Base-by-base conservation (phyloP, 2,888 invertebrate genomes). In the Cinara cedri region DNA sequence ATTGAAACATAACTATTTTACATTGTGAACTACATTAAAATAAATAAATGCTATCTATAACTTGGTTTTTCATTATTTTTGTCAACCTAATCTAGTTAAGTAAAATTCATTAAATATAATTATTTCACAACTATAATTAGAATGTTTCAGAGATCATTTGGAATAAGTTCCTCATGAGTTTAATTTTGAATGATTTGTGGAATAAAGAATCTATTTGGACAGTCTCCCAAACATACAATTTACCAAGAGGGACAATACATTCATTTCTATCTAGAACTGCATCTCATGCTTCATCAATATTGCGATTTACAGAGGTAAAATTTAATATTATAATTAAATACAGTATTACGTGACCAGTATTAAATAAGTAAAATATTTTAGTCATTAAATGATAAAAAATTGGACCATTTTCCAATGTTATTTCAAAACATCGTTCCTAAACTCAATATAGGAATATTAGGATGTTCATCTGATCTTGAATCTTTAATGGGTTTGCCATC, bases 401-500 rank as follows among this genome's bases (percentile, higher is more conserved):
- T 95, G 86, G 96, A 96, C 95, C 89, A 92, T 57, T 95, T 92
- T 85, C 88, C 89, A 44, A 90, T 93, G 82, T 87, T 98, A 82
- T 87, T 98, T n/a, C 80, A 81, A 62, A 81, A 80, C 46, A 81
- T 82, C 57, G 21, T 82, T 46, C 82, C 82, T 14, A 88, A 78
- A 70, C 78, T 78, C 1, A 78, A 78, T n/a, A 49, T 78, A 13
- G 78, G 57, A 24, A 49, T 70, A 24, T 49, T 78, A 60, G 78
- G 70, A 86, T 94, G 94, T 81, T 90, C 92, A 13, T 87, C 89
- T 0, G 96, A 96, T 83, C 87, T 98, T 76, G 87, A 91, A 49
- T 91, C 92, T 14, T 88, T 98, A 24, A 90, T 98, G 91, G 93
- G 95, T 82, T 88, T 98, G 83, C 97, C 97, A 1, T 90, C 91